A percentile compares a stretch with the other conserved stretches of the same genome.
phyloP scores from a whole-genome alignment of 2,113 vertebrate species.

The Gracilinanus agilis region DNA sequence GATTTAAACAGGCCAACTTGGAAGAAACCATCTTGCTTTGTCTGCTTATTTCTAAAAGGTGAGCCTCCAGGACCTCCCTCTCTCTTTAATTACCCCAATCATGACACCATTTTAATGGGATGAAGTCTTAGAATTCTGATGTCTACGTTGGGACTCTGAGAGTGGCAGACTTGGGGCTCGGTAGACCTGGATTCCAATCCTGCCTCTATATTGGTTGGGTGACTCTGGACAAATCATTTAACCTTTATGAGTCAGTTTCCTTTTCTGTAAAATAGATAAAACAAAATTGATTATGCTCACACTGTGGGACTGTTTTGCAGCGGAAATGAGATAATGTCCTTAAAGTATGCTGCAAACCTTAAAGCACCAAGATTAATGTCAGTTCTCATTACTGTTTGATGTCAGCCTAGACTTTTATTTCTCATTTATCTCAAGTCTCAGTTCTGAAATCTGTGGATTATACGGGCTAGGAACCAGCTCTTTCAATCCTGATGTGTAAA shows the following conservation, averaged over 20 bases:
- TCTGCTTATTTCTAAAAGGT: conserved; percentile 31
- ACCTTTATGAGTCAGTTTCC: background rate
- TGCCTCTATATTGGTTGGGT: background rate
- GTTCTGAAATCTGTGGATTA: background rate
- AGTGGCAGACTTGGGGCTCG: background rate
- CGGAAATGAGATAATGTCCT: background rate
- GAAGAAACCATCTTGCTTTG: conserved; percentile 29
- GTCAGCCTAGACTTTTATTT: background rate
- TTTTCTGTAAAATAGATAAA: background rate
- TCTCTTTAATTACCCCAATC: background rate
- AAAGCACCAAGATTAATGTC: background rate
- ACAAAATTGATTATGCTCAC: background rate
- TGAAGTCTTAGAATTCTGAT: background rate
- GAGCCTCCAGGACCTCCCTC: conserved; percentile 20
- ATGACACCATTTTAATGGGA: background rate
- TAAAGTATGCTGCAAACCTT: background rate
- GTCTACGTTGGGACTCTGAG: background rate
- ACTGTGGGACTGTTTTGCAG: background rate
- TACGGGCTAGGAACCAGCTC: background rate
- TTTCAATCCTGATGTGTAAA: background rate
- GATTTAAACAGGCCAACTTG: conserved; percentile 34
- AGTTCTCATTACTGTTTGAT: background rate
- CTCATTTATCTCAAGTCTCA: background rate
- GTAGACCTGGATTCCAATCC: background rate
- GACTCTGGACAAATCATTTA: background rate